phyloP scores from a whole-genome alignment of 2,888 invertebrate genomes.

The Chrysodeixis includens region DNA sequence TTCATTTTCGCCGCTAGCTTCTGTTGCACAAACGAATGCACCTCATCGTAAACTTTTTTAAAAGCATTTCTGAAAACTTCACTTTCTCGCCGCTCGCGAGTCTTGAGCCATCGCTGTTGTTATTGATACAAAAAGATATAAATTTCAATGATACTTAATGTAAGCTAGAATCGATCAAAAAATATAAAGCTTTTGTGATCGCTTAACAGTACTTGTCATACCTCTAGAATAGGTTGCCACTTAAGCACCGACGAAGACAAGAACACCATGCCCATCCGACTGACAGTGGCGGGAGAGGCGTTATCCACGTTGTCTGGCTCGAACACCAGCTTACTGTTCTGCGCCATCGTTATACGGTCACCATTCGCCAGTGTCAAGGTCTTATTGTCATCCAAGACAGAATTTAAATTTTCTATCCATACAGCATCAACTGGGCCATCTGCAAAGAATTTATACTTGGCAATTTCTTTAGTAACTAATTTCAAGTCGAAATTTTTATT shows the following conservation, averaged over 20 bases:
- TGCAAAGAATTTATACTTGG: constrained; percentile 21
- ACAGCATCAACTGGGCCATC: constrained; percentile 98
- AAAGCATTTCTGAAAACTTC: constrained; percentile 91
- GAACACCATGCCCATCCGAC: constrained; percentile 97
- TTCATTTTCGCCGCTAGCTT: constrained; percentile 94
- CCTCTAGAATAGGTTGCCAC: constrained; percentile 94
- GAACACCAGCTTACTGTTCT: constrained; percentile 96
- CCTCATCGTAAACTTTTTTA: constrained; percentile 92
- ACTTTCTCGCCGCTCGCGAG: constrained; percentile 89
- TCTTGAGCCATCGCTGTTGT: constrained; percentile 92
- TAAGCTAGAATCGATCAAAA: too few species aligned
- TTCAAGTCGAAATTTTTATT: neutral
- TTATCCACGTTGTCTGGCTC: constrained; percentile 97
- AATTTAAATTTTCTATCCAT: constrained; percentile 98
- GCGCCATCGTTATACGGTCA: constrained; percentile 96
- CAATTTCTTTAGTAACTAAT: neutral
- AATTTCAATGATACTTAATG: too few species aligned
- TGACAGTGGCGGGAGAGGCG: constrained; percentile 97
- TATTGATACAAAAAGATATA: neutral
- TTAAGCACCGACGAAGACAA: constrained; percentile 95
- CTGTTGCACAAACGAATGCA: constrained; percentile 91
- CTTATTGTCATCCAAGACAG: constrained; percentile 97
- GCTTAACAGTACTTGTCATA: too few species aligned
- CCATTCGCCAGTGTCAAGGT: constrained; percentile 97
- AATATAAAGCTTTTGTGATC: too few species aligned